Evolutionary conservation across 2,888 invertebrate genomes (phyloP).

Genomic region (Heteropelma amictum): DNA sequence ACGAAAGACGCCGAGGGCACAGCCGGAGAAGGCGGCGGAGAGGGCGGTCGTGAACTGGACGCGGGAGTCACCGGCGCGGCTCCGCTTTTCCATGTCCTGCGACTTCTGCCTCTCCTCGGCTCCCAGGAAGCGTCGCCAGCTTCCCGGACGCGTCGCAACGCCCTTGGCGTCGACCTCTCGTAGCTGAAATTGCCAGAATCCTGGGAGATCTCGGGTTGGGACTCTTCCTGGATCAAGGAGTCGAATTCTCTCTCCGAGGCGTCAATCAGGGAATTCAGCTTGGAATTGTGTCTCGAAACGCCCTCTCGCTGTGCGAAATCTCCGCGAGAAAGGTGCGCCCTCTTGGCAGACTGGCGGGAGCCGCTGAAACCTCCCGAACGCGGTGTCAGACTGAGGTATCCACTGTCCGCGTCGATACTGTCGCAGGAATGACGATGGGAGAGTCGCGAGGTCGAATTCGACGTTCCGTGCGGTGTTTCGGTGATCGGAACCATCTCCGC

Average conservation of each 20-base stretch:
- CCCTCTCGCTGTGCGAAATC: conserved; percentile 63
- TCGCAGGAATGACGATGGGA: conserved; percentile 57
- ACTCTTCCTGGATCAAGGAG: conserved; percentile 55
- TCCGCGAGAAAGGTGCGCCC: conserved; percentile 54
- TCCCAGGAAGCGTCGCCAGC: too few species aligned
- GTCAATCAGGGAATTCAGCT: conserved; percentile 57
- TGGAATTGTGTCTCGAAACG: conserved; percentile 57
- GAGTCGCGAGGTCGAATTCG: conserved; percentile 44
- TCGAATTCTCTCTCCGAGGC: conserved; percentile 54
- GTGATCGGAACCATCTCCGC: too few species aligned
- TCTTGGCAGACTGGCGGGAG: conserved; percentile 47
- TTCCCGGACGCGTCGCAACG: not conserved
- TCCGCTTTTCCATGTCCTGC: conserved; percentile 47
- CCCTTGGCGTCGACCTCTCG: conserved; percentile 1
- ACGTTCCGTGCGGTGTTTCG: conserved; percentile 60
- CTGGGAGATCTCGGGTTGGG: conserved; percentile 15
- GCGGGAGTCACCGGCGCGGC: conserved; percentile 65
- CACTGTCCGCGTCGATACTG: conserved; percentile 63
- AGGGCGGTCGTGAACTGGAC: conserved; percentile 60
- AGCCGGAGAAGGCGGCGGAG: conserved; percentile 67
- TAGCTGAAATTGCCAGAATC: conserved; percentile 48
- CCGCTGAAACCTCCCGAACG: conserved; percentile 57
- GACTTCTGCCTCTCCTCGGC: conserved; percentile 50
- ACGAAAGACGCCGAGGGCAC: conserved; percentile 66
- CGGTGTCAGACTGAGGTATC: conserved; percentile 67